These are phyloP conservation scores for Ooceraea biroi DNA, from an alignment of 1,140 invertebrate genomes.

Conservation along the genomic window DNA sequence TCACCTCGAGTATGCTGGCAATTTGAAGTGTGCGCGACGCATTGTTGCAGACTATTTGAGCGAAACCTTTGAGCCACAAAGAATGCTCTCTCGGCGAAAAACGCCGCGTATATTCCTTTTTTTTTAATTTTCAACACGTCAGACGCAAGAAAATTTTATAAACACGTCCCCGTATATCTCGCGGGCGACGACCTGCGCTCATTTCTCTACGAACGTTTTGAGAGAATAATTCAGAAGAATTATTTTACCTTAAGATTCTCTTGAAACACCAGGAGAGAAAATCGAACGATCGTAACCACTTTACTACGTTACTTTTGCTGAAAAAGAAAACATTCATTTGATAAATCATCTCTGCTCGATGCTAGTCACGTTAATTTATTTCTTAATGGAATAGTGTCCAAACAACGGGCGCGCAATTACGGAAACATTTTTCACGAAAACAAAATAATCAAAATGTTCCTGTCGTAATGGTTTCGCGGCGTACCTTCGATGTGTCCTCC, in stretches of 20 bases:
- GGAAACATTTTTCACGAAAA: conserved; percentile 43
- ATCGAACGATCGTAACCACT: too few species aligned
- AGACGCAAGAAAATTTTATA: conserved; percentile 35
- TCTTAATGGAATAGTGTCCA: conserved; percentile 14
- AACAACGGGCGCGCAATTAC: conserved; percentile 36
- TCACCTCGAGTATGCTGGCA: conserved; percentile 38
- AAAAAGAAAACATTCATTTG: conserved; percentile 18
- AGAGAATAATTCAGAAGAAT: not conserved
- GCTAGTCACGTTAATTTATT: conserved; percentile 36
- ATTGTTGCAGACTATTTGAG: conserved; percentile 47
- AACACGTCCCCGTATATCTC: not conserved
- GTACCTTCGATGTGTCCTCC: conserved; percentile 66
- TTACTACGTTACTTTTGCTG: too few species aligned
- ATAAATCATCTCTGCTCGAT: conserved; percentile 32
- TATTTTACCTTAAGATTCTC: not conserved
- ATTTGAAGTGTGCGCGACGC: conserved; percentile 50
- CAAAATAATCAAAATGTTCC: conserved; percentile 45
- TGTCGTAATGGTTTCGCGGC: conserved; percentile 53
- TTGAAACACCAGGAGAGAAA: not conserved
- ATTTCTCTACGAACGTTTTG: not conserved
- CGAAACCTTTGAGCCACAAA: conserved; percentile 56
- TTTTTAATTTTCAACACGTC: not conserved
- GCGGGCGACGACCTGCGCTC: not conserved
- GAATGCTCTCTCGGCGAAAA: conserved; percentile 43
- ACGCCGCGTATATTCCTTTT: conserved; percentile 6